Base-by-base conservation (phyloP, 2,797 vertebrate species). In the Syncerus caffer region DNA sequence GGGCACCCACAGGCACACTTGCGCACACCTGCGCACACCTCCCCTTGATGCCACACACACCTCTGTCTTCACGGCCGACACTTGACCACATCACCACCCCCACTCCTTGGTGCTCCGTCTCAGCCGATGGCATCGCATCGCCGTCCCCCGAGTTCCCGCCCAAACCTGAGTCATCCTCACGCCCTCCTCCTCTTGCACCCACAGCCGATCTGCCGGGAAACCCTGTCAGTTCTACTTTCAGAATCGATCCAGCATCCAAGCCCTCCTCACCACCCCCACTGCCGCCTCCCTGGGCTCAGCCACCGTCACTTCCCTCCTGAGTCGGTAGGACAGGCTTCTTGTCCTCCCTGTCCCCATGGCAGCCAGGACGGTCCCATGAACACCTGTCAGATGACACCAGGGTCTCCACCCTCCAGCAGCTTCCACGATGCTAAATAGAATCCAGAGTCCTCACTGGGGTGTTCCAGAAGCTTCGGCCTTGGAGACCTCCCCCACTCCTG, bases 181-280 rank as follows among this genome's bases (percentile, higher is more conserved):
- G 19, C 50, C 96, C 82, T 89, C 89, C 92, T 29, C 92, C 85
- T 93, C 90, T 45, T 0, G 85, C 95, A 87, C 91, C 97, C 96
- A 95, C 95, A 42, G 86, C 76, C 96, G 53, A 93, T 96, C 96
- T 97, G 96, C 62, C 0, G 12, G 93, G 85, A 96, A 88, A 80
- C 96, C 85, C 90, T 93, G 34, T 67, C 11, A 11, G 71, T 38
- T 80, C 87, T 19, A 74, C 94, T 89, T 42, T 60, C 92, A 74
- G 71, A 78, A 57, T 55, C 53, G 42, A 92, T 45, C 89, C 64
- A 64, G 88, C 78, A 53, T 17, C 87, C 87, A 89, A 71, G 53
- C 58, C 87, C 85, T 64, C 93, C 93, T 92, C 89, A 67, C 71
- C 89, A 64, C 88, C 64, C 64, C 95, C 92, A 51, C 88, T 42